phyloP scores from a whole-genome alignment of 2,113 vertebrate species.

The Archocentrus centrarchus region DNA sequence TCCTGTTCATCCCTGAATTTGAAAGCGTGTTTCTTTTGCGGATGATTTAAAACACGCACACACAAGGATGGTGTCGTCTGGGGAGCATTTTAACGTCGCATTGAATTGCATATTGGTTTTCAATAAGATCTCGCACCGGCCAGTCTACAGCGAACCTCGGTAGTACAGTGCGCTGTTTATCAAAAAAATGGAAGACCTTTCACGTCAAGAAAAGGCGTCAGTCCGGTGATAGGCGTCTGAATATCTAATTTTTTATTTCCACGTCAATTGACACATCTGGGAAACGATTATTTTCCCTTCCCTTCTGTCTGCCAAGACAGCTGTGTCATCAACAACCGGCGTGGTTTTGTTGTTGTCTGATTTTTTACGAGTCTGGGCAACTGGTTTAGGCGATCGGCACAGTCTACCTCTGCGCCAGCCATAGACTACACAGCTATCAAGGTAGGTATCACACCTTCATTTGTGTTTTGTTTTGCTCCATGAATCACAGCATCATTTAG shows the following conservation, averaged over 20 bases:
- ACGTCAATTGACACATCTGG: conserved; percentile 74
- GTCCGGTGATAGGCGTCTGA: conserved; percentile 61
- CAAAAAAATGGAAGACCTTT: conserved; percentile 73
- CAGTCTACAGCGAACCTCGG: conserved; percentile 53
- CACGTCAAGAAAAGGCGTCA: conserved; percentile 75
- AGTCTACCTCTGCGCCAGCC: conserved; percentile 71
- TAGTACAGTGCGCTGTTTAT: conserved; percentile 62
- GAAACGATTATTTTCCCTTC: conserved; percentile 48
- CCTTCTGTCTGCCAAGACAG: conserved; percentile 69
- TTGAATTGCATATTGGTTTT: conserved; percentile 76
- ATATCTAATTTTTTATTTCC: conserved; percentile 53
- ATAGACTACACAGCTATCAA: conserved; percentile 47
- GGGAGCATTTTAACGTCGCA: conserved; percentile 73
- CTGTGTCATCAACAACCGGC: conserved; percentile 83
- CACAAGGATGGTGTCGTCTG: conserved; percentile 43
- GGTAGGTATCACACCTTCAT: conserved; percentile 69
- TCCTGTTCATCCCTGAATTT: background rate
- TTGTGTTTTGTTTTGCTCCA: conserved; percentile 42
- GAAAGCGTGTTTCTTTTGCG: conserved; percentile 41
- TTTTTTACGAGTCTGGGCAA: conserved; percentile 66
- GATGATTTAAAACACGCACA: background rate
- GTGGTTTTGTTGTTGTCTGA: conserved; percentile 84
- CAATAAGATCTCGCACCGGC: conserved; percentile 58
- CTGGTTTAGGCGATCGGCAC: conserved; percentile 64
- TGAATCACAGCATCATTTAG: conserved; percentile 22